Conservation (phyloP, 2,888 invertebrate species). For the Sarcophaga subvicina region DNA sequence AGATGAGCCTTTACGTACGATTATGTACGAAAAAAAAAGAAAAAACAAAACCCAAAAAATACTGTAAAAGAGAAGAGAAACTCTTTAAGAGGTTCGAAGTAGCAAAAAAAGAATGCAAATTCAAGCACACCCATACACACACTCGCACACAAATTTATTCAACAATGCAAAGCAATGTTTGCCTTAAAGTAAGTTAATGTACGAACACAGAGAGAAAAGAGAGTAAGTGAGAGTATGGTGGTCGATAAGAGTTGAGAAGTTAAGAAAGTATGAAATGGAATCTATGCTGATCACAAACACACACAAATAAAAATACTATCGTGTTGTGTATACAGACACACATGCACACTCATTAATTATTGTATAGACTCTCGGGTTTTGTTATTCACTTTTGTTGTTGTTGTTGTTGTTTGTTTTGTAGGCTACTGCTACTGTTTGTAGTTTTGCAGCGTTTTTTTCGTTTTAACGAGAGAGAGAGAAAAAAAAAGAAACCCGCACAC, state of each 20-base stretch:
- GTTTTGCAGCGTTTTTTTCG: neutral
- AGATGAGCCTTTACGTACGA: constrained; percentile 60
- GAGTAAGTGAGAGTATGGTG: neutral
- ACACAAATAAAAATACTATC: neutral
- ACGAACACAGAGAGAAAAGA: neutral
- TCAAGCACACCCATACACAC: neutral
- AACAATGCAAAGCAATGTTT: constrained; percentile 13
- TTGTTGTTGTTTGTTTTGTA: no score
- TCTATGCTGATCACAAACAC: neutral
- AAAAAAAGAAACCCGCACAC: neutral
- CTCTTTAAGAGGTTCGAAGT: constrained; percentile 22
- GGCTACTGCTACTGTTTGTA: no score
- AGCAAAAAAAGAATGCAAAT: constrained; percentile 28
- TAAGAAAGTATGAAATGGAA: constrained; percentile 14
- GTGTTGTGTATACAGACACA: neutral
- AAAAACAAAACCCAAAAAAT: constrained; percentile 2
- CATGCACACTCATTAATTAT: neutral
- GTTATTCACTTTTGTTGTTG: no score
- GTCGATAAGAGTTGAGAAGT: constrained; percentile 33
- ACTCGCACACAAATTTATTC: neutral
- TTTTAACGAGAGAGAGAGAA: neutral
- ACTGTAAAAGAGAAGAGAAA: neutral
- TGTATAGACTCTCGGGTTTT: no score
- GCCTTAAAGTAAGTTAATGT: neutral
- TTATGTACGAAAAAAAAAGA: constrained; percentile 12